Conservation (phyloP, 64 coral and sea anemone species). For the Actinia equina region DNA sequence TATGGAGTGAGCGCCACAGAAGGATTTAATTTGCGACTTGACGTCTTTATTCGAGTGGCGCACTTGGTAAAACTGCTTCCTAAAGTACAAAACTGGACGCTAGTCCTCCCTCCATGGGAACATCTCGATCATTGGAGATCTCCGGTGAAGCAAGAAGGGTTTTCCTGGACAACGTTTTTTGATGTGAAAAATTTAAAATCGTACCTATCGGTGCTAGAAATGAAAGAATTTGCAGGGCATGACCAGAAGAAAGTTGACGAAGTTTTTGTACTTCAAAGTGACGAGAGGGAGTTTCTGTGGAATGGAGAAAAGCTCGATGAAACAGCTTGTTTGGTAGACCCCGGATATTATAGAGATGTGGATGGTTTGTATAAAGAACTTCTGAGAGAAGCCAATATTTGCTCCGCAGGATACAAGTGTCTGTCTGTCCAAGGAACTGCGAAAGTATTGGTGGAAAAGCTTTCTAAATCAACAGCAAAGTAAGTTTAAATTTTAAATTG, state of each 20-base stretch:
- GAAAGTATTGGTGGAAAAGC: background rate
- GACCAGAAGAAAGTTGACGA: conserved; percentile 39
- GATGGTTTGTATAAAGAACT: conserved; percentile 42
- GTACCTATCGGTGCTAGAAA: conserved; percentile 35
- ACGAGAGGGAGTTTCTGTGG: background rate
- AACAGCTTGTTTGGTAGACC: conserved; percentile 40
- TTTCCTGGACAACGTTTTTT: conserved; percentile 54
- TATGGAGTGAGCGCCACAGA: conserved; percentile 48
- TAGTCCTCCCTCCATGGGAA: conserved; percentile 69
- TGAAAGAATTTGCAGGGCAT: conserved; percentile 43
- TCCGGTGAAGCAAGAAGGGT: conserved; percentile 30
- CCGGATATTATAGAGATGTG: conserved; percentile 47
- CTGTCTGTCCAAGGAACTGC: conserved; percentile 41
- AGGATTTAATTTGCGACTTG: conserved; percentile 56
- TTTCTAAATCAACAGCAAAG: background rate
- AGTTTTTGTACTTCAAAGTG: conserved; percentile 48
- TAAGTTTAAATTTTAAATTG: background rate
- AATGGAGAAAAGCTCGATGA: conserved; percentile 26
- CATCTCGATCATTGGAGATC: conserved; percentile 66
- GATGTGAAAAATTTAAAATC: conserved; percentile 49
- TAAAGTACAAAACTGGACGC: conserved; percentile 47
- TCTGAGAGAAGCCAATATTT: conserved; percentile 22
- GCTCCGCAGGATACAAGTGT: conserved; percentile 27
- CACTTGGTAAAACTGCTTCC: conserved; percentile 50
- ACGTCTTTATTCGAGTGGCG: conserved; percentile 59